Evolutionary conservation across 2,888 invertebrate genomes (phyloP).

Genomic region (Dryadula phaetusa): DNA sequence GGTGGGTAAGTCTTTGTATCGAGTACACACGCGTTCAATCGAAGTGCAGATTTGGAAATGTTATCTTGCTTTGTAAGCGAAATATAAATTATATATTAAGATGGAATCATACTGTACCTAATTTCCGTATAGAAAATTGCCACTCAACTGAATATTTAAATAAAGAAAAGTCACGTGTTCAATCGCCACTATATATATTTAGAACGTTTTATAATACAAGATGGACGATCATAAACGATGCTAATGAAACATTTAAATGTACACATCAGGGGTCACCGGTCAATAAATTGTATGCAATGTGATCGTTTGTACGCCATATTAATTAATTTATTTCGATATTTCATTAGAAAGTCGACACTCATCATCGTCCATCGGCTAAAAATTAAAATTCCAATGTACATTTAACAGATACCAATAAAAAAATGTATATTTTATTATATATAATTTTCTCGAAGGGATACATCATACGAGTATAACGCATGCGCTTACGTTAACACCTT

Average conservation of each 20-base stretch:
- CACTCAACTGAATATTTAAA: conserved; percentile 15
- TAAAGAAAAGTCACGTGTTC: conserved; percentile 29
- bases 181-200: conserved; percentile 25
- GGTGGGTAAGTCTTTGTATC: conserved; percentile 80
- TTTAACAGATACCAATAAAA: conserved; percentile 9
- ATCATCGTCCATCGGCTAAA: conserved; percentile 21
- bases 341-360: conserved; percentile 2
- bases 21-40: conserved; percentile 66
- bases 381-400: conserved; percentile 17
- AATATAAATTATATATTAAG: conserved; percentile 42
- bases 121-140: conserved; percentile 25
- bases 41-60: conserved; percentile 58
- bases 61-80: conserved; percentile 52
- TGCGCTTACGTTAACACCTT: conserved; percentile 42
- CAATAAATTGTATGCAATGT: not conserved
- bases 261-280: not conserved
- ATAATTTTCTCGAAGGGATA: conserved; percentile 46
- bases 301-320: not conserved
- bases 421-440: conserved; percentile 22
- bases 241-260: not conserved
- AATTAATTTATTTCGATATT: not conserved
- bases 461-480: conserved; percentile 50
- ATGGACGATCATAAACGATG: conserved; percentile 23
- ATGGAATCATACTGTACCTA: conserved; percentile 42
- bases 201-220: conserved; percentile 14